These are phyloP conservation scores for Herpetotheres cachinnans DNA, from an alignment of 2,113 vertebrate genomes.

Conservation along the genomic window DNA sequence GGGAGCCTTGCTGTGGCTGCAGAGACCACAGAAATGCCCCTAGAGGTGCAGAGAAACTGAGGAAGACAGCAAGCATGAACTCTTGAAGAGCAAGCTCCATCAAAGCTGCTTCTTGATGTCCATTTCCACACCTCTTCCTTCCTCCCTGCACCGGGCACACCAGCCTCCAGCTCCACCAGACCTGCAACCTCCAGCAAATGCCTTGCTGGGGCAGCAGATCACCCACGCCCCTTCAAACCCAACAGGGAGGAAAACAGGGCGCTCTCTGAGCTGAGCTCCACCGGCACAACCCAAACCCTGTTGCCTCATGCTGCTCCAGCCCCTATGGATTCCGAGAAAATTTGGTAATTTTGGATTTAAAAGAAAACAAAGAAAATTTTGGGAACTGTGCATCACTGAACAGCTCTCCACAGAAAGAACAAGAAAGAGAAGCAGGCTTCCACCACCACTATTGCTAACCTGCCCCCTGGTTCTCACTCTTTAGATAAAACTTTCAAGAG, in stretches of 20 bases:
- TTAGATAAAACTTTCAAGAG: background rate
- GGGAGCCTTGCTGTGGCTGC: background rate
- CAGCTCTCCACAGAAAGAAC: background rate
- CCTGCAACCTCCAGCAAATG: background rate
- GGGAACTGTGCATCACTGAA: background rate
- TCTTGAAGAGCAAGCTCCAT: background rate
- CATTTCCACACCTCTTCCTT: background rate
- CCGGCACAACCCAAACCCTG: background rate
- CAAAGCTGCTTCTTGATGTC: background rate
- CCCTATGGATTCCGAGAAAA: background rate
- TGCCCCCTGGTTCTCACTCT: background rate
- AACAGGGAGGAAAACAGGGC: background rate
- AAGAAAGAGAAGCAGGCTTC: background rate
- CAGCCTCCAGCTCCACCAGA: background rate
- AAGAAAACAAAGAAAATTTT: background rate
- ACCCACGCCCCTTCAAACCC: background rate
- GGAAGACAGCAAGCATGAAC: background rate
- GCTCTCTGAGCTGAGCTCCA: background rate
- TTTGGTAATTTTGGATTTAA: background rate
- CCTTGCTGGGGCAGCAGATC: accelerated
- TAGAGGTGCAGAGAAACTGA: background rate
- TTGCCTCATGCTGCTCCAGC: background rate
- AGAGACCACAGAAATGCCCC: background rate
- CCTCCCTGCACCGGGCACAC: accelerated
- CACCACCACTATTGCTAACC: accelerated